Conservation (phyloP, 2,797 vertebrate species). For the Propithecus deckenii region DNA sequence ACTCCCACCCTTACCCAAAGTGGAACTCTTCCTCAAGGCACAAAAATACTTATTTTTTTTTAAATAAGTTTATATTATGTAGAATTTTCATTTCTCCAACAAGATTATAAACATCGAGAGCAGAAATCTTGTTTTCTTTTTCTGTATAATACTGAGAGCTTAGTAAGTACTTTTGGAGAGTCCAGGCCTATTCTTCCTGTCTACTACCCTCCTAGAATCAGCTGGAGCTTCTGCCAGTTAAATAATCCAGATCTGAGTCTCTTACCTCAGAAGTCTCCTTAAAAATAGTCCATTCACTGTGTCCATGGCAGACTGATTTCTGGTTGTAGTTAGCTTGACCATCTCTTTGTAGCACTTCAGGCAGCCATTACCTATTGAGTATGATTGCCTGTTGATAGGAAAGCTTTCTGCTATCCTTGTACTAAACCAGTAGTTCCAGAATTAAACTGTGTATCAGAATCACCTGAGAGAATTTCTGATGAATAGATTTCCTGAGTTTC, state of each 20-base stretch:
- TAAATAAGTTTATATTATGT: background rate
- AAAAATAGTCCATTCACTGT: background rate
- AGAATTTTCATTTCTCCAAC: conserved; percentile 34
- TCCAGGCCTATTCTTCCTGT: background rate
- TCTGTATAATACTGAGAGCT: background rate
- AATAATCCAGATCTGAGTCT: conserved; percentile 3
- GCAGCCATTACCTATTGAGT: background rate
- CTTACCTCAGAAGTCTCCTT: background rate
- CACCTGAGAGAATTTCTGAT: conserved; percentile 23
- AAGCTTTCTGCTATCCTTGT: conserved; percentile 13
- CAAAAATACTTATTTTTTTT: background rate
- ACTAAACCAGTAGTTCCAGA: background rate
- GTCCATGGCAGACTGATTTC: background rate
- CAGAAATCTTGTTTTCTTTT: background rate
- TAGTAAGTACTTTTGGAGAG: conserved; percentile 12
- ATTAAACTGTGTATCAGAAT: conserved; percentile 26
- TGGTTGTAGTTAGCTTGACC: conserved; percentile 38
- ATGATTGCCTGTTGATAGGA: conserved; percentile 23
- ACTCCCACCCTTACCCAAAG: background rate
- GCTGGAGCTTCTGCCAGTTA: conserved; percentile 13
- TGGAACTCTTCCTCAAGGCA: background rate
- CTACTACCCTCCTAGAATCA: background rate
- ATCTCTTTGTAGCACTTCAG: background rate
- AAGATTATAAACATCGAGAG: conserved; percentile 23
- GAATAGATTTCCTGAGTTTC: background rate